phyloP scores from a whole-genome alignment of 2,797 vertebrate species.

The Dallia pectoralis region DNA sequence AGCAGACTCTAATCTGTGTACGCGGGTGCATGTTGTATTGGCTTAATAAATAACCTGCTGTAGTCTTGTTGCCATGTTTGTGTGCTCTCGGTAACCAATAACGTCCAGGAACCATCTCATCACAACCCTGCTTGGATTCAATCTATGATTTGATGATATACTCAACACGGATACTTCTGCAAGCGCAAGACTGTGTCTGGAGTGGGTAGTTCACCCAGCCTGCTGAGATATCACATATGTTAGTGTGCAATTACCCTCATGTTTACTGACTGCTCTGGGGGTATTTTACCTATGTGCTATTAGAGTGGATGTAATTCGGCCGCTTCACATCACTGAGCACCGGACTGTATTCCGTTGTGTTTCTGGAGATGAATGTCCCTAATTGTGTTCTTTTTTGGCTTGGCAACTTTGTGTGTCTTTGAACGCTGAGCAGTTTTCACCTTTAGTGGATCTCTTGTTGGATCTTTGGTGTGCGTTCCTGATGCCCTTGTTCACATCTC shows the following conservation, averaged over 20 bases:
- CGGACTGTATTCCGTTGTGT: background rate
- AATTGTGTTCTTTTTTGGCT: constrained; percentile 1
- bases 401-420: background rate
- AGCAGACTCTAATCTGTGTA: constrained; percentile 41
- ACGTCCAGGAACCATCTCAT: constrained; percentile 8
- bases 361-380: background rate
- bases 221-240: background rate
- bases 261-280: background rate
- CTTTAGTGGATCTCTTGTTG: constrained; percentile 26
- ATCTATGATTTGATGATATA: background rate
- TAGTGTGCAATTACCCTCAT: background rate
- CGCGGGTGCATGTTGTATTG: constrained; percentile 46
- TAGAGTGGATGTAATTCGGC: background rate
- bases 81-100: constrained; percentile 40
- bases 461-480: constrained; percentile 28
- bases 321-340: background rate
- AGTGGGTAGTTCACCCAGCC: background rate
- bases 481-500: constrained; percentile 23
- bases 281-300: background rate
- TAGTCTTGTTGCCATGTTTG: constrained; percentile 49
- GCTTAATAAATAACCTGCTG: constrained; percentile 68
- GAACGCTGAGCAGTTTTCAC: background rate
- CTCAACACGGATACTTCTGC: background rate
- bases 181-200: background rate
- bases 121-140: constrained; percentile 21